A percentile compares a stretch with the other conserved stretches of the same genome.
phyloP scores from a whole-genome alignment of 2,113 vertebrate genomes.

The Podarcis muralis region DNA sequence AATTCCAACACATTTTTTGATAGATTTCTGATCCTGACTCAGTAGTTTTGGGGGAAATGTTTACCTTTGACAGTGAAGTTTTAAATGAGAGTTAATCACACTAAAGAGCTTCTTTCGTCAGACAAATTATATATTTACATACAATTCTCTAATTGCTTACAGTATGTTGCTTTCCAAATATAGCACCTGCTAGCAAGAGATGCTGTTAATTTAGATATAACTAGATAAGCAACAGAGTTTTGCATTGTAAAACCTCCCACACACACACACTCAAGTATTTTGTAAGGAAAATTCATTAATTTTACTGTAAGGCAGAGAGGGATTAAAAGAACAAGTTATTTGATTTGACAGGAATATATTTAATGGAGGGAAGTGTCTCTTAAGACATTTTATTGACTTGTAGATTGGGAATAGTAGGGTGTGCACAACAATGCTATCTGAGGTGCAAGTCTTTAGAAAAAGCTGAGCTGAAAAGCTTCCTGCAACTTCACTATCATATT shows the following conservation, averaged over 20 bases:
- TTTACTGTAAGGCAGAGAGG: slow-evolving; percentile 9
- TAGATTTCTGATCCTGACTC: rapidly evolving
- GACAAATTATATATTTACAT: slow-evolving; percentile 72
- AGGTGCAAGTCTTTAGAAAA: background rate
- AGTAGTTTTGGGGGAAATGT: slow-evolving; percentile 15
- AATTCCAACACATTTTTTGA: too few species aligned
- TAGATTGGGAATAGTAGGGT: background rate
- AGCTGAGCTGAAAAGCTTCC: background rate
- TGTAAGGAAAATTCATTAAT: slow-evolving; percentile 10
- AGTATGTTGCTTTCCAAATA: slow-evolving; percentile 63
- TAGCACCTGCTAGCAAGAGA: slow-evolving; percentile 63
- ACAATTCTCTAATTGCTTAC: slow-evolving; percentile 73
- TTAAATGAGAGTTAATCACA: slow-evolving; percentile 65
- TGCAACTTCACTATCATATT: background rate
- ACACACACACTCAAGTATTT: background rate
- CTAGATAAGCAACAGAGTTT: slow-evolving; percentile 52
- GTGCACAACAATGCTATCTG: too few species aligned
- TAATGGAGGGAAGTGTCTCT: background rate
- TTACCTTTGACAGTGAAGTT: slow-evolving; percentile 40
- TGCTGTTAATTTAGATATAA: slow-evolving; percentile 63
- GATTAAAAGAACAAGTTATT: background rate
- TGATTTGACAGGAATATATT: background rate
- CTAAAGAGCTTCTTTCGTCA: slow-evolving; percentile 64
- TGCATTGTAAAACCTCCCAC: background rate
- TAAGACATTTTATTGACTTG: background rate